Evolutionary conservation across 1,140 invertebrate genomes (phyloP).

Genomic region (Lasaia peninsularis): DNA sequence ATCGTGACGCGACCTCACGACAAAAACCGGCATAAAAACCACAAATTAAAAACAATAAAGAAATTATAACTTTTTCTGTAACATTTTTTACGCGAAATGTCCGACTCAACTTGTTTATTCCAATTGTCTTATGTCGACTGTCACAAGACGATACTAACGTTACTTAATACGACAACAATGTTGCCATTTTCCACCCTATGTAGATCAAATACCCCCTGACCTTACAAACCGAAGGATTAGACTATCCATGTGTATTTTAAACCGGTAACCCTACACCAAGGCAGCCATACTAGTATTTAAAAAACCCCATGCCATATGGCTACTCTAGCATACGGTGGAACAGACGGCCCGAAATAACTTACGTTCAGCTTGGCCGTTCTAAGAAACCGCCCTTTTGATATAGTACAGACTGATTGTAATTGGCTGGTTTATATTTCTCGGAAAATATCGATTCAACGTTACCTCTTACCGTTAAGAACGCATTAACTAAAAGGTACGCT

Average conservation of each 20-base stretch:
- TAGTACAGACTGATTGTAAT: slow-evolving; percentile 7
- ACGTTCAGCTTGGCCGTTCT: background rate
- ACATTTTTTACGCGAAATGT: no score
- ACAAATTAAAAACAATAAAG: no score
- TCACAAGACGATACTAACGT: no score
- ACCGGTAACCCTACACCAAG: slow-evolving; percentile 15
- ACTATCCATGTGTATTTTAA: slow-evolving; percentile 8
- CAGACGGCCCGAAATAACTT: background rate
- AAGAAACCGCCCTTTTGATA: background rate
- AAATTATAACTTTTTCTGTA: no score
- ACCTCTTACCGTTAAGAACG: background rate
- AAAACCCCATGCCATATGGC: slow-evolving; percentile 19
- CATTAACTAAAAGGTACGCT: no score
- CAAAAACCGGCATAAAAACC: no score
- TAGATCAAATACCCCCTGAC: background rate
- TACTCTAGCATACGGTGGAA: background rate
- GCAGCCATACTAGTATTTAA: slow-evolving; percentile 23
- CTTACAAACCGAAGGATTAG: background rate
- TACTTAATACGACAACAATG: no score
- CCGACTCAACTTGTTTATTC: no score
- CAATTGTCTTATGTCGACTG: no score
- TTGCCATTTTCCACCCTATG: no score
- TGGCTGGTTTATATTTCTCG: background rate
- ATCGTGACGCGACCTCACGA: no score
- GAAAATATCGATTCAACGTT: background rate